Evolutionary conservation across 2,888 invertebrate species (phyloP).

Genomic region (Laspeyria flexula): DNA sequence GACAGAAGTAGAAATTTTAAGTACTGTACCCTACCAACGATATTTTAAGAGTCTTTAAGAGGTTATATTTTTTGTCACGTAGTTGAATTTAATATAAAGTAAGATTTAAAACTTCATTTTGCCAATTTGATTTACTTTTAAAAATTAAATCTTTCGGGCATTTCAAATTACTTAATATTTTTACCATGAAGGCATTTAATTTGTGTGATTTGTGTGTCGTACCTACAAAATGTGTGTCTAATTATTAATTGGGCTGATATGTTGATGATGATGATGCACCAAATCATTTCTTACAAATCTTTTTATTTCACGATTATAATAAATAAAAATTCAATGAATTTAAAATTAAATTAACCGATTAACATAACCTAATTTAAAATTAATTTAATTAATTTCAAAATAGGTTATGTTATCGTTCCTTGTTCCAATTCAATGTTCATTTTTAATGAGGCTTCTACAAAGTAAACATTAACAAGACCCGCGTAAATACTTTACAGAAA

Average conservation of each 20-base stretch:
- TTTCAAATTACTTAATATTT: too few relatives aligned
- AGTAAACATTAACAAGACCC: constrained; percentile 17
- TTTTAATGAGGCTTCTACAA: constrained; percentile 29
- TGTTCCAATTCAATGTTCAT: constrained; percentile 13
- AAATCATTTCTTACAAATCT: too few relatives aligned
- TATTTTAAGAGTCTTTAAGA: constrained; percentile 15
- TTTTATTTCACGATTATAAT: too few relatives aligned
- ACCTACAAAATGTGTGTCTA: too few relatives aligned
- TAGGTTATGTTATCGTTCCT: too few relatives aligned
- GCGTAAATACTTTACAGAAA: constrained; percentile 19
- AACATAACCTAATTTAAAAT: constrained; percentile 10
- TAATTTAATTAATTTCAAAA: constrained; percentile 22
- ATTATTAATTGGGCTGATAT: too few relatives aligned
- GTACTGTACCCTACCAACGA: constrained; percentile 2
- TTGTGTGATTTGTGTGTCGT: too few relatives aligned
- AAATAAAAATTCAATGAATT: too few relatives aligned
- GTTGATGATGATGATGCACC: too few relatives aligned
- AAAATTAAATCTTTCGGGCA: too few relatives aligned
- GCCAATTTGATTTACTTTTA: constrained; percentile 5
- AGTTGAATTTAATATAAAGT: constrained; percentile 18
- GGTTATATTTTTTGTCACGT: constrained; percentile 22
- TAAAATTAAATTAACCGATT: constrained; percentile 15
- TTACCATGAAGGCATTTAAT: too few relatives aligned
- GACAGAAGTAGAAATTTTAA: constrained; percentile 8
- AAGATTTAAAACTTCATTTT: constrained; percentile 12